A percentile compares a stretch with the other conserved stretches of the same genome.
Evolutionary conservation across 2,113 vertebrate species (phyloP).

Genomic region (Chaetodon trifascialis): DNA sequence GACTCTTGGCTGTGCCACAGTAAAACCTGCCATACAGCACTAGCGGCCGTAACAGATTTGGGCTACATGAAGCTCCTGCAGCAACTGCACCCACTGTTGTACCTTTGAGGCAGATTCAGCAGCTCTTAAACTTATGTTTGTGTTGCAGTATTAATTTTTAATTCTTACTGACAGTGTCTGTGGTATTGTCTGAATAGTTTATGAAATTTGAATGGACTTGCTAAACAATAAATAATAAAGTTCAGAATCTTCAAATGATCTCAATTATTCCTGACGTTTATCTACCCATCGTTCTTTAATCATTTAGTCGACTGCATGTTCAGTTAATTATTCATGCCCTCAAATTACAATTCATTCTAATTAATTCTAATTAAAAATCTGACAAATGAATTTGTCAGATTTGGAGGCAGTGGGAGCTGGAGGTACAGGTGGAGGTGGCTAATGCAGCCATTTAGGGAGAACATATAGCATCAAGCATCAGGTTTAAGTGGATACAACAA

Average conservation of each 20-base stretch:
- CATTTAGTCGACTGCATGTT: background rate
- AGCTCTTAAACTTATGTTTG: background rate
- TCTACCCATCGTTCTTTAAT: background rate
- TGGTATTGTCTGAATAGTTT: background rate
- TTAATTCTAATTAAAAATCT: background rate
- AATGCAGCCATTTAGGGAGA: background rate
- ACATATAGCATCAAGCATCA: background rate
- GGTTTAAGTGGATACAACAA: background rate
- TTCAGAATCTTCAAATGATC: background rate
- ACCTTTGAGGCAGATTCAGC: background rate
- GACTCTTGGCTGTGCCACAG: slow-evolving; percentile 16
- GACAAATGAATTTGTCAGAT: background rate
- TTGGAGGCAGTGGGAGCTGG: background rate
- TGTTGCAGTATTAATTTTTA: background rate
- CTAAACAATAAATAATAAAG: no score
- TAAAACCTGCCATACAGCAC: no score
- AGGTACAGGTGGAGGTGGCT: background rate
- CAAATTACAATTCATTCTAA: slow-evolving; percentile 12
- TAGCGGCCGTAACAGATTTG: background rate
- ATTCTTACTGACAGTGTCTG: background rate
- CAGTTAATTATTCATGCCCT: background rate
- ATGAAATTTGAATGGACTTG: background rate
- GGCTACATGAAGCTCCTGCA: background rate
- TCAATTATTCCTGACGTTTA: background rate
- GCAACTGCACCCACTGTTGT: background rate